Evolutionary conservation across 2,113 vertebrate genomes (phyloP), one percentile per base, ranked within the genome.

Genomic region (Brevimyrus niger): DNA sequence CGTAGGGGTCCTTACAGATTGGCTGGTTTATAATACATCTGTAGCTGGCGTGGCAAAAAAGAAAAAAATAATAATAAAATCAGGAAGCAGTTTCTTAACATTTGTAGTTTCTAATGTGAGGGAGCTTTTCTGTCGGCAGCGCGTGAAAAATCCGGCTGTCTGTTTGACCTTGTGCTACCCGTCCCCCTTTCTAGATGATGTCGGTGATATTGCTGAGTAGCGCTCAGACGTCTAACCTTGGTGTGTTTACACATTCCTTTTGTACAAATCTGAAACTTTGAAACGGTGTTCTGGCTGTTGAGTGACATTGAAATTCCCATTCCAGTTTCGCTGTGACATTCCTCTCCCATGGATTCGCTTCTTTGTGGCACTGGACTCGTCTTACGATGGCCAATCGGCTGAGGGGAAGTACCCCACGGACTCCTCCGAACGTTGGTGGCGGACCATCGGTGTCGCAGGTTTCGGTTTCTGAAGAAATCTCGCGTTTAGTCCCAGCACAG

Each of bases 341-440:
- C 88, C 89, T 91, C 88, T 92, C 92, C 84, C 91, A 73, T 92
- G 91, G 91, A 92, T 89, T 31, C 89, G 90, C n/a, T 91, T 92
- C 91, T 94, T 93, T 91, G 73, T 94, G 23, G 93, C 92, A 23
- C 47, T 85, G 55, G 53, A 53, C 89, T 92, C 89, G 93, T 94
- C 95, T 96, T 94, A 90, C 11, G 94, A 95, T 91, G 94, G 93
- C 92, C 93, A 95, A 94, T 94, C 92, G 93, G 93, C 94, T 94
- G 93, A 94, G 94, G 95, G 94, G 95, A 48, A 38, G 21, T 46
- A 58, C 10, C n/a, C 44, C 4, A 9, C 23, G 23, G 9, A 55
- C 47, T 82, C 31, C 44, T 44, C 35, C 15, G 35, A n/a, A 87
- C 17, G n/a, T 96, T 95, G 95, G 95, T 92, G 94, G 92, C 91